A percentile compares a stretch with the other conserved stretches of the same genome.
phyloP scores from a whole-genome alignment of 2,113 vertebrate genomes.

The Psilopsiagon aurifrons region DNA sequence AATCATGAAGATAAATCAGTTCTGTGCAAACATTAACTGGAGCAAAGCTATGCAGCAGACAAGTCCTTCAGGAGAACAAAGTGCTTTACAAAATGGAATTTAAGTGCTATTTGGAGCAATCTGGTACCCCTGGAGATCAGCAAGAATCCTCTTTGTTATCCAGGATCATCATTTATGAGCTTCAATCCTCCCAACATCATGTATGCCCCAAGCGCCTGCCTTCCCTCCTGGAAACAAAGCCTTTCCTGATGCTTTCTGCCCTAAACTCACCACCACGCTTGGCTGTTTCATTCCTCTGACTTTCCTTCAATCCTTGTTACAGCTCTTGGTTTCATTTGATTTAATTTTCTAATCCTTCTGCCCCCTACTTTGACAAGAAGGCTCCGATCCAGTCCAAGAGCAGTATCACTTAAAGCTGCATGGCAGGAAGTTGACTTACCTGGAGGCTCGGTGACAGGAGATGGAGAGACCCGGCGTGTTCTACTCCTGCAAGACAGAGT shows the following conservation, averaged over 20 bases:
- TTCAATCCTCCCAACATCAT: neutral
- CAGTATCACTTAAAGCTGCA: accelerated
- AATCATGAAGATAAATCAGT: neutral
- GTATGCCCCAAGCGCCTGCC: accelerated
- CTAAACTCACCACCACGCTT: accelerated
- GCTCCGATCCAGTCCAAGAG: neutral
- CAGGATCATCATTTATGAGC: neutral
- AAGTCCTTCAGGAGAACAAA: neutral
- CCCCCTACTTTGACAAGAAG: neutral
- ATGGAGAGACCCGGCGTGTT: accelerated
- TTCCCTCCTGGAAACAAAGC: neutral
- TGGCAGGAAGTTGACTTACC: neutral
- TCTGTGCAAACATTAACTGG: neutral
- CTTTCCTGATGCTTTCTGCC: neutral
- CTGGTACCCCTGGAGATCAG: neutral
- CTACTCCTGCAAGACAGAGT: neutral
- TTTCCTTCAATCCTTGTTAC: neutral
- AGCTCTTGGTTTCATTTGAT: neutral
- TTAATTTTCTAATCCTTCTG: neutral
- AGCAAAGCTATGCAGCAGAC: neutral
- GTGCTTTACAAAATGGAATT: neutral
- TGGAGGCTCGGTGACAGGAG: neutral
- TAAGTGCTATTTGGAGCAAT: neutral
- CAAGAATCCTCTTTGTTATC: too few species aligned
- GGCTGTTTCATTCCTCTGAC: neutral